Evolutionary conservation across 2,888 invertebrate species (phyloP), one percentile per base, ranked within the genome.

Genomic region (Bimastos eiseni): DNA sequence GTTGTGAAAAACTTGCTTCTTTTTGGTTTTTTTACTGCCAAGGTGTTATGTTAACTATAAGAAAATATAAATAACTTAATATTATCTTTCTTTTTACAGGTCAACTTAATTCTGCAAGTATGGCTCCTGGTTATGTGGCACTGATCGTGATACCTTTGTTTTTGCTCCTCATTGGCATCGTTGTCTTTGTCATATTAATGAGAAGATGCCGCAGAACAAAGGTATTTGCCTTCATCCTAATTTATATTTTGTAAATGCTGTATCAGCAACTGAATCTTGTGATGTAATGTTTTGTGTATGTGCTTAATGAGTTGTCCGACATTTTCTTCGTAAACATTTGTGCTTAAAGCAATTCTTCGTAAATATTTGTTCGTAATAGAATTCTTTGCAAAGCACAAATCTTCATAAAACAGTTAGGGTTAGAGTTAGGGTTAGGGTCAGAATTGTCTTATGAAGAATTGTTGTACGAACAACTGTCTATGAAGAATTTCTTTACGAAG

Each of bases 121-220:
- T 89, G 89, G 70, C 49, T 70, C n/a, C 34, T 21, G 89, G 89
- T 34, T 55, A 89, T 34, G 89, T 89, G 55, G 89, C 55, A 11
- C 89, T 89, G 17, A 44, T 70, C 37, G 89, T 70, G 11, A 19
- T 44, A n/a, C 89, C 55, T 33, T 15, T 89, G 11, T 19, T 89
- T 24, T 36, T 89, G 34, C 55, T 89, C 34, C 0, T 89, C 37
- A 37, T 89, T 36, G 89, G 49, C 2, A 37, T 89, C 30, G n/a
- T 49, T 70, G 89, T 33, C 36, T 33, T 89, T 37, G 36, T 89
- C 70, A 55, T 89, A 49, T 89, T 55, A 33, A 55, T 70, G 44
- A 49, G 36, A 30, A 49, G 83, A 49, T 89, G 44, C 33, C 89
- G 70, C 70, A 44, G 33, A 34, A 89, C 89, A 37, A 89, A 70